Percentiles rank a stretch among this genome's conserved stretches.
These are phyloP conservation scores for Brachymystax lenok DNA, from an alignment of 2,797 vertebrate genomes.

Conservation along the genomic window DNA sequence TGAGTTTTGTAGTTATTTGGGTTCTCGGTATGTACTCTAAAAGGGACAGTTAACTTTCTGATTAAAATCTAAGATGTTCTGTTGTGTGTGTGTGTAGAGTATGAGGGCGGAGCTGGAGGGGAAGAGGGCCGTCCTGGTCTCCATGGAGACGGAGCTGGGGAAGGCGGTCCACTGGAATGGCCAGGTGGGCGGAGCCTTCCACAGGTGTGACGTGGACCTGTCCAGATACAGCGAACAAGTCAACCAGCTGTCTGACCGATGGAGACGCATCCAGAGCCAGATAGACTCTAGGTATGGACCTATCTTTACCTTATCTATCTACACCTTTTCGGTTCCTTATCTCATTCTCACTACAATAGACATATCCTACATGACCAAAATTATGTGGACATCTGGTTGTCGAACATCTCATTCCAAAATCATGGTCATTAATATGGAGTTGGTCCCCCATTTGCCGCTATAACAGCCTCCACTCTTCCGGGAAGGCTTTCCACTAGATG, in stretches of 20 bases:
- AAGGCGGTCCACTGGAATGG: slow-evolving; percentile 81
- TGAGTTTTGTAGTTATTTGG: background rate
- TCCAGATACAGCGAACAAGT: slow-evolving; percentile 86
- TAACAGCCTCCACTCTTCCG: no score
- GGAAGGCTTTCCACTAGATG: no score
- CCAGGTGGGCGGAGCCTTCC: slow-evolving; percentile 78
- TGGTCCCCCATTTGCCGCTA: no score
- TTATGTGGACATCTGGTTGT: no score
- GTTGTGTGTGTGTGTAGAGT: slow-evolving; percentile 66
- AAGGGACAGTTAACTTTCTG: background rate
- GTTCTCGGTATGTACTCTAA: background rate
- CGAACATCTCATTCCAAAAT: no score
- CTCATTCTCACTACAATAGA: no score
- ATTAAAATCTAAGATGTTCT: background rate
- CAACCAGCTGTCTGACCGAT: slow-evolving; percentile 84
- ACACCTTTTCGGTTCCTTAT: background rate
- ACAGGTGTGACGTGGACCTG: slow-evolving; percentile 87
- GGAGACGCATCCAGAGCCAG: slow-evolving; percentile 88
- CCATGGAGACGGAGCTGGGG: slow-evolving; percentile 83
- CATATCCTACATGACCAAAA: no score
- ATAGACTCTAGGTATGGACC: slow-evolving; percentile 85
- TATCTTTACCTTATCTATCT: background rate
- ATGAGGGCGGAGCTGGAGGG: slow-evolving; percentile 85
- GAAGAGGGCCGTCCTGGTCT: slow-evolving; percentile 80
- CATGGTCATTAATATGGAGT: no score